Evolutionary conservation across 35 echinoderm and acorn worm genomes (phyloP).

Genomic region (Strongylocentrotus purpuratus): DNA sequence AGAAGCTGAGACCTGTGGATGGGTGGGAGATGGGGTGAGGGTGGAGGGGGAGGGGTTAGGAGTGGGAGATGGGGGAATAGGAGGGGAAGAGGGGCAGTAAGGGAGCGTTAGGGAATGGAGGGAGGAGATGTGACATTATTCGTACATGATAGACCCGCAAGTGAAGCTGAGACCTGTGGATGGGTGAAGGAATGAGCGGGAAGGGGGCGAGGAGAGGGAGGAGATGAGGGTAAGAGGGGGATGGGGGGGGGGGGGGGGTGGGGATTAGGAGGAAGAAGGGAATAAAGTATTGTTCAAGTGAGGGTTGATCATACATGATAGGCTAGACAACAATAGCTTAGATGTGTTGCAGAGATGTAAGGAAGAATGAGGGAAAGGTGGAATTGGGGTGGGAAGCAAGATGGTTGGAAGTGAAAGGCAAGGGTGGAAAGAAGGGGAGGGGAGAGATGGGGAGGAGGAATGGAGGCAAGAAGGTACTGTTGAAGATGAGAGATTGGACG

Average conservation of each 20-base stretch:
- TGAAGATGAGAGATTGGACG: not conserved
- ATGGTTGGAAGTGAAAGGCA: not conserved
- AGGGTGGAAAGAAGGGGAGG: not conserved
- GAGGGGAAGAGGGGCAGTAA: too few relatives aligned
- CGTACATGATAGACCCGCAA: too few relatives aligned
- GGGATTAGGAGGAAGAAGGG: too few relatives aligned
- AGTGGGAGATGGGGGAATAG: not conserved
- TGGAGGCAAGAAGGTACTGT: not conserved
- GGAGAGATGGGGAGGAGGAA: not conserved
- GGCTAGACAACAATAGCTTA: too few relatives aligned
- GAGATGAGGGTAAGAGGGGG: not conserved
- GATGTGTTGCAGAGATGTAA: too few relatives aligned
- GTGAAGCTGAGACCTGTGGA: not conserved
- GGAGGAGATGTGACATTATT: too few relatives aligned
- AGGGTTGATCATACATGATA: too few relatives aligned
- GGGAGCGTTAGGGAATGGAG: too few relatives aligned
- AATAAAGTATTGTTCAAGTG: too few relatives aligned
- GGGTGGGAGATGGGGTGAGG: not conserved
- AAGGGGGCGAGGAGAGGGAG: not conserved
- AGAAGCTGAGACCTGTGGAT: not conserved
- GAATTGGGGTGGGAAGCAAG: not conserved
- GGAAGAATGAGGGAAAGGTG: too few relatives aligned
- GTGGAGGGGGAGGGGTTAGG: not conserved
- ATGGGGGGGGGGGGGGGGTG: too few relatives aligned
- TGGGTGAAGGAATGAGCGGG: not conserved